Conservation (phyloP, 1,140 invertebrate species). For the Babylonia areolata region DNA sequence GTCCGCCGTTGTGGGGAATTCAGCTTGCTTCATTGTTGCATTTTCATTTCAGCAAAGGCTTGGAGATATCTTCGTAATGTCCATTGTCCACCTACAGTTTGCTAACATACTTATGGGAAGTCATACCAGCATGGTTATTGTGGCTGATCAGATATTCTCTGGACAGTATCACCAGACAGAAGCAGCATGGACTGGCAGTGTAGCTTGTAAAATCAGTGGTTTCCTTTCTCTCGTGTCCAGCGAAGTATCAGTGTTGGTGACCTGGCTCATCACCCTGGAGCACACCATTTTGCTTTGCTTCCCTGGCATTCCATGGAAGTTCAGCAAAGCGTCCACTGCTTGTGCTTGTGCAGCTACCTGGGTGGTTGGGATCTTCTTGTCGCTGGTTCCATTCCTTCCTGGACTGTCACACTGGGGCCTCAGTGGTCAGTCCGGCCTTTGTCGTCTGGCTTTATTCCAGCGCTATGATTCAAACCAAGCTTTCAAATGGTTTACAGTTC, state of each 20-base stretch:
- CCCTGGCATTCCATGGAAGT: constrained; percentile 46
- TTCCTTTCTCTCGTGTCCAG: too few species aligned
- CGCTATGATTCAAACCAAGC: too few species aligned
- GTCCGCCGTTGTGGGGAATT: constrained; percentile 49
- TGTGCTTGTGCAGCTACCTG: constrained; percentile 20
- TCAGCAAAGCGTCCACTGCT: constrained; percentile 18
- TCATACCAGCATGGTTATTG: too few species aligned
- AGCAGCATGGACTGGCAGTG: constrained; percentile 54
- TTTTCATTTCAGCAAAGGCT: constrained; percentile 25
- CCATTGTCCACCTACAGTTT: too few species aligned
- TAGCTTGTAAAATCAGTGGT: constrained; percentile 55
- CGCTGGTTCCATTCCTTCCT: too few species aligned
- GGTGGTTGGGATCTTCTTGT: constrained; percentile 36
- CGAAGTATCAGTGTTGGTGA: too few species aligned
- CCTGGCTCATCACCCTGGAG: too few species aligned
- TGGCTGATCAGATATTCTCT: too few species aligned
- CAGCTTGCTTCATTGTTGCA: background rate
- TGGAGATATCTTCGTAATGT: constrained; percentile 41
- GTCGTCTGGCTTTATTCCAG: too few species aligned
- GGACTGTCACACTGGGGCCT: too few species aligned
- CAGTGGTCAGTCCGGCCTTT: too few species aligned
- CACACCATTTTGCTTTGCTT: constrained; percentile 57
- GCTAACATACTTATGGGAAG: too few species aligned
- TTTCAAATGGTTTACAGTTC: constrained; percentile 47
- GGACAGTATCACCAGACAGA: constrained; percentile 40